Conservation (phyloP, 2,113 vertebrate species). For the Chauna torquata region DNA sequence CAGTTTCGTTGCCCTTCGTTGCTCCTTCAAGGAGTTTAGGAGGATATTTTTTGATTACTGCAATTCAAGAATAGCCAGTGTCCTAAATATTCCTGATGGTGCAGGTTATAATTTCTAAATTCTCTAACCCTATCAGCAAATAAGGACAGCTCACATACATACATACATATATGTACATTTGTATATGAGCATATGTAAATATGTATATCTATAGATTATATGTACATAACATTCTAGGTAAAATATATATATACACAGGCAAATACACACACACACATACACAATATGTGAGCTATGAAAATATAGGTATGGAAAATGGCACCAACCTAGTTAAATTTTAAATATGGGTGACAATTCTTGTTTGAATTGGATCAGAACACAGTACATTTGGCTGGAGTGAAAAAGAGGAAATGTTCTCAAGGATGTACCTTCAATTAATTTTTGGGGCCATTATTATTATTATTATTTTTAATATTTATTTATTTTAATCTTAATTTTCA, state of each 20-base stretch:
- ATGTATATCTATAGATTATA: neutral
- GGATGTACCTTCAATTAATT: neutral
- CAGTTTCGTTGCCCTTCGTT: too few relatives aligned
- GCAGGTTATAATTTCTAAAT: neutral
- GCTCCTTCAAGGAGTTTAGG: neutral
- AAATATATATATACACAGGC: neutral
- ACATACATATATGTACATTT: neutral
- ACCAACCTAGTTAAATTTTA: neutral
- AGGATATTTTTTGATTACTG: neutral
- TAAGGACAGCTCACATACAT: neutral
- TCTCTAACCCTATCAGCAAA: neutral
- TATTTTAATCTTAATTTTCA: neutral
- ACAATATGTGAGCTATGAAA: neutral
- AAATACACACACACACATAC: neutral
- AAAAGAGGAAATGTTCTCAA: neutral
- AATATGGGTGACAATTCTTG: neutral
- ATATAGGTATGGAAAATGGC: neutral
- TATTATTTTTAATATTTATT: neutral
- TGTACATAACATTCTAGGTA: neutral
- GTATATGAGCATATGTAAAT: neutral
- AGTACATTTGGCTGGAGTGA: neutral
- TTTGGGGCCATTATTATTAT: neutral
- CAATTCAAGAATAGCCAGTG: neutral
- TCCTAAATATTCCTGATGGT: neutral
- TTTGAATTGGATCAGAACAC: neutral